Evolutionary conservation across 1,140 invertebrate species (phyloP).

Genomic region (Drosophila truncata): DNA sequence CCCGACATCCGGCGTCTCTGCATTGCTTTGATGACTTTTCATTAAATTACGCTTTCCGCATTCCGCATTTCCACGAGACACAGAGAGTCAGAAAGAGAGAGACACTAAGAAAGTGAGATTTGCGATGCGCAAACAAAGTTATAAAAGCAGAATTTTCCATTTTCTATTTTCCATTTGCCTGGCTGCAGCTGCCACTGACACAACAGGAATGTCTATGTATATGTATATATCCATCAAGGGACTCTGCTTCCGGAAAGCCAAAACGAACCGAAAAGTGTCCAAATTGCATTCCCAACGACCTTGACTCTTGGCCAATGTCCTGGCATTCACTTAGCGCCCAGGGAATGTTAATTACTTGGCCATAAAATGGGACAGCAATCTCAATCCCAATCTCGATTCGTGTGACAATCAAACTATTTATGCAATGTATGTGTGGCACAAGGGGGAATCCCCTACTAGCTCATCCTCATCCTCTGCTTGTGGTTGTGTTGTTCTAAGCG

Average conservation of each 20-base stretch:
- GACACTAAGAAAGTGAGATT: constrained; percentile 8
- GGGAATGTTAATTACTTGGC: constrained; percentile 50
- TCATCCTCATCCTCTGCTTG: background rate
- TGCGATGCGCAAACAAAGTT: constrained; percentile 27
- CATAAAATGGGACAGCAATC: constrained; percentile 4
- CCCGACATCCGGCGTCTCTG: constrained; percentile 29
- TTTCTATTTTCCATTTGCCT: constrained; percentile 34
- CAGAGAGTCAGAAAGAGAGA: background rate
- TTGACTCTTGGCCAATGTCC: constrained; percentile 9
- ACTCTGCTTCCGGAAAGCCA: constrained; percentile 2
- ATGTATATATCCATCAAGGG: constrained; percentile 15
- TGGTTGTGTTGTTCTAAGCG: constrained; percentile 40
- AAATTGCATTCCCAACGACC: constrained; percentile 37
- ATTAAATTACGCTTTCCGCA: constrained; percentile 66
- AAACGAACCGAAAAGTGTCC: constrained; percentile 36
- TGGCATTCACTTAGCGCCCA: constrained; percentile 37
- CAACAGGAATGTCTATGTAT: constrained; percentile 18
- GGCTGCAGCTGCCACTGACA: constrained; percentile 35
- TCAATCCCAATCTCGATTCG: constrained; percentile 15
- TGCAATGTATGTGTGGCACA: constrained; percentile 33
- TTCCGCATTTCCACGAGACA: constrained; percentile 33
- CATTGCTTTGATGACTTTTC: constrained; percentile 67
- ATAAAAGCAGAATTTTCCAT: constrained; percentile 48
- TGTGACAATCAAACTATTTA: constrained; percentile 52
- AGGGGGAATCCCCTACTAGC: background rate